phyloP scores from a whole-genome alignment of 1,140 invertebrate species.

The Drosophila yakuba region DNA sequence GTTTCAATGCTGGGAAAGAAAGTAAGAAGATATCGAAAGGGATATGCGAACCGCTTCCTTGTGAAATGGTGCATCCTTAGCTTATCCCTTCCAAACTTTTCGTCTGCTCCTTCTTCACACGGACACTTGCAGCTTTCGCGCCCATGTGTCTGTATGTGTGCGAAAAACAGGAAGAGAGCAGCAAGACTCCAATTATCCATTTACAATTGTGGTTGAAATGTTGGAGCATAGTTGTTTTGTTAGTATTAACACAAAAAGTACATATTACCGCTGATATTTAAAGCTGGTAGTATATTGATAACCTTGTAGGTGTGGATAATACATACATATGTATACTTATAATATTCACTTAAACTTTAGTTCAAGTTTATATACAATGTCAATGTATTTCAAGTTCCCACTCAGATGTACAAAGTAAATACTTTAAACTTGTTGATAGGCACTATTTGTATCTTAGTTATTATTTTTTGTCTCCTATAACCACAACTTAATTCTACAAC shows the following conservation, averaged over 20 bases:
- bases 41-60: conserved; percentile 19
- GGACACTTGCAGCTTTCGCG: conserved; percentile 38
- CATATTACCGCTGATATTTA: background rate
- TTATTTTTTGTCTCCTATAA: background rate
- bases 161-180: conserved; percentile 5
- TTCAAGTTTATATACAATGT: too few relatives aligned
- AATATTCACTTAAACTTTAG: too few relatives aligned
- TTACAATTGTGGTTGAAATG: conserved; percentile 5
- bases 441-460: background rate
- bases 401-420: too few relatives aligned
- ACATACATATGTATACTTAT: background rate
- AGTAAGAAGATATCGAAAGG: conserved; percentile 21
- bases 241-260: background rate
- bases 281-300: background rate
- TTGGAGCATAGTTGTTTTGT: background rate
- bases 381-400: too few relatives aligned
- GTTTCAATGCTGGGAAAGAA: conserved; percentile 17
- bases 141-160: conserved; percentile 2
- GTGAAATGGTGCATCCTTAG: conserved; percentile 37
- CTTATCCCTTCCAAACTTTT: conserved; percentile 9
- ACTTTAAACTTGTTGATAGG: too few relatives aligned
- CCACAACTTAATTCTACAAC: too few relatives aligned
- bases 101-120: conserved; percentile 26
- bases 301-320: background rate
- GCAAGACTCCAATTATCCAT: conserved; percentile 1